These are phyloP conservation scores for Pao palembangensis DNA, from an alignment of 2,113 vertebrate species.

Conservation along the genomic window DNA sequence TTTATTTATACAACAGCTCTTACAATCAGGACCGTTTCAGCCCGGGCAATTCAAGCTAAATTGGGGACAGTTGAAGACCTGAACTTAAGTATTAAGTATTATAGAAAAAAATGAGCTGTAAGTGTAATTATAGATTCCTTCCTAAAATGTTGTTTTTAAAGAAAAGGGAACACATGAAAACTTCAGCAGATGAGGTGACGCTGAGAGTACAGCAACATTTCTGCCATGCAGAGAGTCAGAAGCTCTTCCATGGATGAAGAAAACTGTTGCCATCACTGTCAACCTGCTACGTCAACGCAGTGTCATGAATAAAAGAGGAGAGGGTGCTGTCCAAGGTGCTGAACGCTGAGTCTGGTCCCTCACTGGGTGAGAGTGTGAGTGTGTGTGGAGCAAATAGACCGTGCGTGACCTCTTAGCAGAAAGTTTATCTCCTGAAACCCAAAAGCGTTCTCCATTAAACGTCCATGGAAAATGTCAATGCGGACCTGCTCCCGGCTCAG, in stretches of 20 bases:
- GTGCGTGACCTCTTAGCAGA: background rate
- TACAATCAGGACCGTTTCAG: no score
- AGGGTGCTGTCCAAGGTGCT: constrained; percentile 59
- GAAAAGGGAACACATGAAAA: no score
- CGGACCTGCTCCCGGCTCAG: constrained; percentile 90
- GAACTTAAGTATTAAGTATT: no score
- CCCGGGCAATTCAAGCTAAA: no score
- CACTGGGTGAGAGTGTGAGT: background rate
- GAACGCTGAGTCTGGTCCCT: constrained; percentile 14
- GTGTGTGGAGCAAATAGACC: background rate
- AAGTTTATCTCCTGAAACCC: background rate
- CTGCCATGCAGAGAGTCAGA: background rate
- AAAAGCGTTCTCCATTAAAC: no score
- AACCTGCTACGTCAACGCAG: constrained; percentile 17
- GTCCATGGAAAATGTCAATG: constrained; percentile 27
- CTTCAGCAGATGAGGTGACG: no score
- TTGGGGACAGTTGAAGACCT: no score
- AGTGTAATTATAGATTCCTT: no score
- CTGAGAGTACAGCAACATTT: no score
- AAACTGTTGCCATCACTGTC: background rate
- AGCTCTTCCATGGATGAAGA: background rate
- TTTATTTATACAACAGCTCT: no score
- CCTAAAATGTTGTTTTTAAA: no score
- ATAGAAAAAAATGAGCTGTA: no score
- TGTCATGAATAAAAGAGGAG: constrained; percentile 4